Evolutionary conservation across 2,113 vertebrate genomes (phyloP).

Genomic region (Verasper variegatus): DNA sequence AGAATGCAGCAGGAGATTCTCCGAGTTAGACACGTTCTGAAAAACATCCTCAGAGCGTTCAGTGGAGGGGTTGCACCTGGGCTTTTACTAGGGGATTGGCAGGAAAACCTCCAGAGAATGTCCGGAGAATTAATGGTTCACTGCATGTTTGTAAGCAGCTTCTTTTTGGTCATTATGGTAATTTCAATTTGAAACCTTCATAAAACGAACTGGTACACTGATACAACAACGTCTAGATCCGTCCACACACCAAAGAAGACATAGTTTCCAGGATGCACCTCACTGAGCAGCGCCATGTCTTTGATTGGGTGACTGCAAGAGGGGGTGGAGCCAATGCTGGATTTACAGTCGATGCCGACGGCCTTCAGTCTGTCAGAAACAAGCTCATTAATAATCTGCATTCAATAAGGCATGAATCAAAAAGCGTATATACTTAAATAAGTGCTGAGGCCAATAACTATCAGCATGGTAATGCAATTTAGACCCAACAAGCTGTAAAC

Average conservation of each 20-base stretch:
- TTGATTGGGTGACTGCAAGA: conserved; percentile 87
- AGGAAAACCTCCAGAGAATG: no score
- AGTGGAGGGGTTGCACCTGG: no score
- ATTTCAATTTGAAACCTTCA: neutral
- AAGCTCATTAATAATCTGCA: neutral
- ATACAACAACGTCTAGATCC: conserved; percentile 50
- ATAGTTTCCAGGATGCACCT: conserved; percentile 90
- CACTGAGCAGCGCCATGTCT: conserved; percentile 85
- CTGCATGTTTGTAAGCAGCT: no score
- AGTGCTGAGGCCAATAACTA: no score
- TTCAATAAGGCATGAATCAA: neutral
- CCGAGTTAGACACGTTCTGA: no score
- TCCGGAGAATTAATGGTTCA: no score
- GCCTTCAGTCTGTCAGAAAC: conserved; percentile 77
- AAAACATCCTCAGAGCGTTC: no score
- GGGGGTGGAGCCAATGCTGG: conserved; percentile 89
- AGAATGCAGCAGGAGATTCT: no score
- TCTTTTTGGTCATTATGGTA: neutral
- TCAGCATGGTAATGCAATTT: no score
- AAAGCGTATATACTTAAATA: neutral
- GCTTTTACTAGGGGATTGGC: no score
- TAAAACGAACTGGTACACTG: neutral
- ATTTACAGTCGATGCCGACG: conserved; percentile 80
- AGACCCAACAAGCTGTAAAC: no score
- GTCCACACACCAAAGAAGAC: conserved; percentile 85